phyloP scores from a whole-genome alignment of 2,113 vertebrate genomes.

The Paramisgurnus dabryanus region DNA sequence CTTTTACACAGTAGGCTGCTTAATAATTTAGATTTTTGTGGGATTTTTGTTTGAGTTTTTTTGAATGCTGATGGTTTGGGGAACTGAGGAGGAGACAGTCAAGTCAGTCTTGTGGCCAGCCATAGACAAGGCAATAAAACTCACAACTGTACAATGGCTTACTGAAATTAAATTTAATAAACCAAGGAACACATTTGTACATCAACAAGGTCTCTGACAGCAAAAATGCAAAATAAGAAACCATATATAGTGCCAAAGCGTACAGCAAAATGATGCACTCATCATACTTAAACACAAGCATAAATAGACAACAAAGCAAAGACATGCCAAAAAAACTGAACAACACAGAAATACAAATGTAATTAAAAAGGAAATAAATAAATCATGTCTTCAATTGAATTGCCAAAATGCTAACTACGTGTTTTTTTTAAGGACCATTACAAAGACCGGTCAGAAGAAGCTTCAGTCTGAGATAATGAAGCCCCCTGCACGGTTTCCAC shows the following conservation, averaged over 20 bases:
- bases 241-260: too few relatives aligned
- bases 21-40: conserved; percentile 37
- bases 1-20: conserved; percentile 41
- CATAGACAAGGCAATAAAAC: background rate
- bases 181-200: background rate
- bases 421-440: conserved; percentile 39
- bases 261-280: too few relatives aligned
- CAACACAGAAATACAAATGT: background rate
- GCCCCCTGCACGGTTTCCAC: conserved; percentile 54
- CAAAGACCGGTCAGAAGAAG: conserved; percentile 40
- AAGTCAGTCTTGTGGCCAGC: background rate
- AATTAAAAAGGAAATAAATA: conserved; percentile 23
- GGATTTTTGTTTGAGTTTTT: conserved; percentile 31
- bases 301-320: background rate
- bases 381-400: conserved; percentile 36
- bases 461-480: conserved; percentile 69
- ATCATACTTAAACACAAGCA: too few relatives aligned
- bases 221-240: background rate
- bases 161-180: background rate
- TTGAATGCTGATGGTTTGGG: background rate
- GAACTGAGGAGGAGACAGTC: background rate
- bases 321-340: background rate
- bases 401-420: conserved; percentile 19
- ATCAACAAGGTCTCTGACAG: background rate
- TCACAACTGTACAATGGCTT: background rate